These are phyloP conservation scores for Nilaparvata lugens DNA, from an alignment of 1,140 invertebrate species.

Conservation along the genomic window DNA sequence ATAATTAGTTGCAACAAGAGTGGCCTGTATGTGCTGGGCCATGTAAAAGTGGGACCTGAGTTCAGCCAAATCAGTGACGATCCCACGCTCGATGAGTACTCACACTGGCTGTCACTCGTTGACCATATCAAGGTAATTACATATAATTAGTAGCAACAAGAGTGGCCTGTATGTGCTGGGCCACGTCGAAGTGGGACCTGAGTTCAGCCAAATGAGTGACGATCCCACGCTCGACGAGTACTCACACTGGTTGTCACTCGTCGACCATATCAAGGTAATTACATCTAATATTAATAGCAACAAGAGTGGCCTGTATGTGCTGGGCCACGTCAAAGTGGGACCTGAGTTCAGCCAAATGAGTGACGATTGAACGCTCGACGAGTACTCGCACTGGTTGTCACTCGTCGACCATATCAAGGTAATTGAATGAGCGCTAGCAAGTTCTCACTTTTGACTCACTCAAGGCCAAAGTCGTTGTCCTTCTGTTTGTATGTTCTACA, in stretches of 20 bases:
- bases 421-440: no score
- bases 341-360: slow-evolving; percentile 39
- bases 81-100: slow-evolving; percentile 63
- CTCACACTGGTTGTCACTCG: slow-evolving; percentile 75
- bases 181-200: slow-evolving; percentile 67
- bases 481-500: no score
- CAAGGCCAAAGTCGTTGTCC: no score
- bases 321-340: slow-evolving; percentile 82
- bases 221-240: slow-evolving; percentile 70
- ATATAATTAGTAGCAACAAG: slow-evolving; percentile 81
- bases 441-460: no score
- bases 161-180: slow-evolving; percentile 92
- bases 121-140: slow-evolving; percentile 64
- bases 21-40: slow-evolving; percentile 91
- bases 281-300: no score
- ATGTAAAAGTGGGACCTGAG: slow-evolving; percentile 65
- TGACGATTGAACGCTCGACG: slow-evolving; percentile 60
- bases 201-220: slow-evolving; percentile 41
- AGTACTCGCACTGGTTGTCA: slow-evolving; percentile 78
- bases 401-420: slow-evolving; percentile 79
- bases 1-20: slow-evolving; percentile 93
- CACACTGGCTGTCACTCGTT: slow-evolving; percentile 78
- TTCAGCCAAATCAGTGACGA: slow-evolving; percentile 46
- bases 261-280: slow-evolving; percentile 75
- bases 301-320: slow-evolving; percentile 92